These are phyloP conservation scores for Trichechus manatus DNA, from an alignment of 2,113 vertebrate species.

Conservation along the genomic window DNA sequence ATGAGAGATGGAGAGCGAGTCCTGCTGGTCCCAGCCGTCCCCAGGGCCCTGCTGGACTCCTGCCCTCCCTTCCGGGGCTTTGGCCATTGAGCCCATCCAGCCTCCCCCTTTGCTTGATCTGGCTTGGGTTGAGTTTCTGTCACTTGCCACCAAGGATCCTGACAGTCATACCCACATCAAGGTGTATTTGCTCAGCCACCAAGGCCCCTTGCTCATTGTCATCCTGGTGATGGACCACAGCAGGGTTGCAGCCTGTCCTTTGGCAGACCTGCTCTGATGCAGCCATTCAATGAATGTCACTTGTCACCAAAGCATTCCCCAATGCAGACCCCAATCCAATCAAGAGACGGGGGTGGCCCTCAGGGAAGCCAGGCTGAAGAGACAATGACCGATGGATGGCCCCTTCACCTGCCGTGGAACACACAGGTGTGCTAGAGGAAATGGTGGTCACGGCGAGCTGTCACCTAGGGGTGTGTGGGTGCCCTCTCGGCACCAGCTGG, in stretches of 20 bases:
- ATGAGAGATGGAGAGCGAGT: not conserved
- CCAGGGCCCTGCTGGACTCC: not conserved
- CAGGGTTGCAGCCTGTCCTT: not conserved
- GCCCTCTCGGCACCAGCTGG: not conserved
- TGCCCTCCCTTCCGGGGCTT: not conserved
- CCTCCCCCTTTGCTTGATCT: not conserved
- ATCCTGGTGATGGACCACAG: not conserved
- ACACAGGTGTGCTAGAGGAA: not conserved
- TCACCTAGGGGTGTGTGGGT: fast-evolving
- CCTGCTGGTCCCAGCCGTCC: fast-evolving
- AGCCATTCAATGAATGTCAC: not conserved
- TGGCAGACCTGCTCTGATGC: not conserved
- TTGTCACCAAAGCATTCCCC: not conserved
- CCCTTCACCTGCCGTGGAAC: not conserved
- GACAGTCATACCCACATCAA: not conserved
- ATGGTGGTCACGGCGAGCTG: fast-evolving
- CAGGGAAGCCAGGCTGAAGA: not conserved
- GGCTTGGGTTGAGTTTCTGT: not conserved
- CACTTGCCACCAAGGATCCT: not conserved
- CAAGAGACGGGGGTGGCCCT: not conserved
- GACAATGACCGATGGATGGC: fast-evolving
- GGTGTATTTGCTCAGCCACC: not conserved
- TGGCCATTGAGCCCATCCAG: not conserved
- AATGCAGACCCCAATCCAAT: not conserved
- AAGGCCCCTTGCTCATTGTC: not conserved